These are phyloP conservation scores for Linyphia triangularis DNA, from an alignment of 2,888 invertebrate species.

Conservation along the genomic window DNA sequence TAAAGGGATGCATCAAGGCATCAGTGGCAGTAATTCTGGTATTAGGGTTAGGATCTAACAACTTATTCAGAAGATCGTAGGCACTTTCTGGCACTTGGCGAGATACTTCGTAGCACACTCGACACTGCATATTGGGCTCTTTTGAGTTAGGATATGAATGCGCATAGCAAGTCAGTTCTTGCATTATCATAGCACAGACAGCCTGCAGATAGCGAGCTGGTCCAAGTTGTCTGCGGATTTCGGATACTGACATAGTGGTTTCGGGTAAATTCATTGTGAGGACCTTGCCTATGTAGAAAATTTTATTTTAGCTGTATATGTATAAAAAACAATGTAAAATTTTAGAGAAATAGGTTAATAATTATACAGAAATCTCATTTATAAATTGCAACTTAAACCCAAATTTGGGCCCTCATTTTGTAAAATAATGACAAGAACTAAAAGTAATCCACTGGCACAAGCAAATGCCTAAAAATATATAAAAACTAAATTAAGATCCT, in stretches of 20 bases:
- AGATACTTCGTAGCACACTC: neutral
- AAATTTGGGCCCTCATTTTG: too few species aligned
- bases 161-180: slow-evolving; percentile 52
- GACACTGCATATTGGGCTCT: slow-evolving; percentile 22
- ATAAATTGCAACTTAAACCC: too few species aligned
- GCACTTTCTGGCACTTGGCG: slow-evolving; percentile 85
- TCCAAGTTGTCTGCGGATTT: slow-evolving; percentile 47
- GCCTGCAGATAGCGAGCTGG: slow-evolving; percentile 59
- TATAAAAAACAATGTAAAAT: too few species aligned
- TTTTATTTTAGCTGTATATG: too few species aligned
- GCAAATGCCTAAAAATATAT: too few species aligned
- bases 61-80: slow-evolving; percentile 85
- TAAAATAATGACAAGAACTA: too few species aligned
- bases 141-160: slow-evolving; percentile 22
- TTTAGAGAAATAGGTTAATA: too few species aligned
- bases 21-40: slow-evolving; percentile 86
- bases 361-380: too few species aligned
- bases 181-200: slow-evolving; percentile 51
- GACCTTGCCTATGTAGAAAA: slow-evolving; percentile 44
- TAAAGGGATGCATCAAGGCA: slow-evolving; percentile 88
- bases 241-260: slow-evolving; percentile 56
- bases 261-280: slow-evolving; percentile 63
- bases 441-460: too few species aligned
- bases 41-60: slow-evolving; percentile 89
- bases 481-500: too few species aligned